Evolutionary conservation across 2,888 invertebrate genomes (phyloP), one percentile per base, ranked within the genome.

Genomic region (Pherbina coryleti): DNA sequence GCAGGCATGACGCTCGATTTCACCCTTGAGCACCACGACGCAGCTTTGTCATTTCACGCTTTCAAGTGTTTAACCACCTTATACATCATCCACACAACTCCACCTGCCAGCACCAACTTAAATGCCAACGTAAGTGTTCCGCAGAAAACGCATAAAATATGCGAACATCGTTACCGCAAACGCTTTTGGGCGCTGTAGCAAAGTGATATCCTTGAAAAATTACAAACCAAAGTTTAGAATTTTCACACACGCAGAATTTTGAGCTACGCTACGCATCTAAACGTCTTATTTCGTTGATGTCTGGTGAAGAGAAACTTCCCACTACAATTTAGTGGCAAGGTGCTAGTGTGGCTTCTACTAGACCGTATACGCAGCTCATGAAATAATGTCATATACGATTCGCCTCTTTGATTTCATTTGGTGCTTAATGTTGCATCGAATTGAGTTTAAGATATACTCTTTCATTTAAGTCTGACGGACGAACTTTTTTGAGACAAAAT

Each of bases 351-450:
- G 44, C 44, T 31, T 11, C 44, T 14, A 44, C 3, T 44, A 44
- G 44, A 44, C 44, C 44, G 44, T 44, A 11, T 11, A 44, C 44
- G 14, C 44, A 11, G 44, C 44, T 44, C 11, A 2, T 44, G 44
- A 44, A 14, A 44, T 44, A 11, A 44, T 44, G 44, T 55, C n/a
- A 55, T 55, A 55, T 55, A 19, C 55, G 55, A 55, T 55, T 55
- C n/a, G 19, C 22, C 22, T 19, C 55, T 55, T 55, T 71, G 28
- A 17, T 71, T 71, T 22, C 31, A 69, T 71, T 71, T 71, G 34
- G 9, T 53, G 55, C n/a, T 37, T 71, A 71, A 73, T 73, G 73
- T 62, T 44, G 73, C 60, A 73, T 73, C 22, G 44, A 22, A 62
- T 62, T 34, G 73, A 71, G 11, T 28, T 51, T 22, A 69, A 22